These are phyloP conservation scores for Megalurothrips usitatus DNA, from an alignment of 2,888 invertebrate species.

Conservation along the genomic window DNA sequence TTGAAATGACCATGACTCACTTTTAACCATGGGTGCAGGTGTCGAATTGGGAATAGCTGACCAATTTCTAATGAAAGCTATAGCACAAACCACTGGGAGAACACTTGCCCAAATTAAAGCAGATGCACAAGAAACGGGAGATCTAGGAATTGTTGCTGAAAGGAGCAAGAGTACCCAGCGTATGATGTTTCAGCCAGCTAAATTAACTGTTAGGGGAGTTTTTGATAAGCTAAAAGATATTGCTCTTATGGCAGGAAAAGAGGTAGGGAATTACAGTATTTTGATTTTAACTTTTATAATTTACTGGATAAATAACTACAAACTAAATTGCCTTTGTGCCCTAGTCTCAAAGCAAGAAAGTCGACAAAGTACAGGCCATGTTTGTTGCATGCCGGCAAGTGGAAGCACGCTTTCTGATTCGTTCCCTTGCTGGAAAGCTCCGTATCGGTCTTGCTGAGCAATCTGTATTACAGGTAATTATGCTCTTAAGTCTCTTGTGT, in stretches of 20 bases:
- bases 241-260: slow-evolving; percentile 75
- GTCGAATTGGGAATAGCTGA: slow-evolving; percentile 93
- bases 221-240: slow-evolving; percentile 81
- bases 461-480: slow-evolving; percentile 65
- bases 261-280: slow-evolving; percentile 50
- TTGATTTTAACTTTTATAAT: not conserved
- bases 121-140: slow-evolving; percentile 69
- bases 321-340: slow-evolving; percentile 35
- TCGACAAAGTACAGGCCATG: slow-evolving; percentile 83
- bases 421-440: slow-evolving; percentile 88
- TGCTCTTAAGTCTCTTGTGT: slow-evolving; percentile 15
- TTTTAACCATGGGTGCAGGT: slow-evolving; percentile 47
- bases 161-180: slow-evolving; percentile 76
- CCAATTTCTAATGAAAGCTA: slow-evolving; percentile 87
- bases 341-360: slow-evolving; percentile 79
- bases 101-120: slow-evolving; percentile 73
- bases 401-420: slow-evolving; percentile 84
- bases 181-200: slow-evolving; percentile 80
- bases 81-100: slow-evolving; percentile 84
- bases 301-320: not conserved
- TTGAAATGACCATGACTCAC: not conserved
- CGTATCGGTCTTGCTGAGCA: slow-evolving; percentile 96
- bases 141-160: slow-evolving; percentile 88
- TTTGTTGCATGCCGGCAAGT: slow-evolving; percentile 85
- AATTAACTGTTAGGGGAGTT: slow-evolving; percentile 68